These are phyloP conservation scores for Luidia sarsii DNA, from an alignment of 53 echinoderm and acorn worm species.

Conservation along the genomic window DNA sequence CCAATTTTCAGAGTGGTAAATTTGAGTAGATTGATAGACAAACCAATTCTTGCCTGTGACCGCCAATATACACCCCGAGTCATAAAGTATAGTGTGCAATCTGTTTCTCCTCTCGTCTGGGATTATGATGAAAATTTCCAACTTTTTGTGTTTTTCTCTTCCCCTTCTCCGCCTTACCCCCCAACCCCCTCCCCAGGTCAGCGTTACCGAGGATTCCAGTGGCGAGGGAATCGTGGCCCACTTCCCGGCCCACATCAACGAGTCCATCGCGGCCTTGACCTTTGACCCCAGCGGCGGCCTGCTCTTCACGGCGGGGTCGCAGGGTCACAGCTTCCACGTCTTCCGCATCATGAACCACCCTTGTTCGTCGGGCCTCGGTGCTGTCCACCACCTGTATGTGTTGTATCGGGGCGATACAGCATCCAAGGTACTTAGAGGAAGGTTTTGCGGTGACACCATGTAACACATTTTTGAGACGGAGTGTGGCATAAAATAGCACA, in stretches of 20 bases:
- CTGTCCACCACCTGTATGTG: slow-evolving; percentile 90
- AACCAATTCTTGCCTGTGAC: too few relatives aligned
- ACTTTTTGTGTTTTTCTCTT: too few relatives aligned
- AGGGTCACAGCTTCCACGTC: slow-evolving; percentile 93
- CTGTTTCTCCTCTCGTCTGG: too few relatives aligned
- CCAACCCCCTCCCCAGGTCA: slow-evolving; percentile 73
- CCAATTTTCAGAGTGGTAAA: too few relatives aligned
- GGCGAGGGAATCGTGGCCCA: slow-evolving; percentile 91
- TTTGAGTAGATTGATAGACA: too few relatives aligned
- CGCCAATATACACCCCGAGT: too few relatives aligned
- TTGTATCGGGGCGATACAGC: slow-evolving; percentile 94
- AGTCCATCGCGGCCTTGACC: slow-evolving; percentile 86
- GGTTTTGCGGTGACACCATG: too few relatives aligned
- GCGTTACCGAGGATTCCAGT: slow-evolving; percentile 74
- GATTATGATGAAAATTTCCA: too few relatives aligned
- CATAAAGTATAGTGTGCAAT: too few relatives aligned
- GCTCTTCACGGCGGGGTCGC: slow-evolving; percentile 88
- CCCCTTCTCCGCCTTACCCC: too few relatives aligned
- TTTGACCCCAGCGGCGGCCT: slow-evolving; percentile 92
- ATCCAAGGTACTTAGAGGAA: slow-evolving; percentile 86
- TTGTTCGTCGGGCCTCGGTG: slow-evolving; percentile 75
- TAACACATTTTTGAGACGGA: not conserved
- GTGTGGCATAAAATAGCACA: too few relatives aligned
- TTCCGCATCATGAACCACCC: slow-evolving; percentile 92
- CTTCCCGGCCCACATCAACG: slow-evolving; percentile 86